phyloP scores from a whole-genome alignment of 2,113 vertebrate genomes.

The Microtus oregoni region DNA sequence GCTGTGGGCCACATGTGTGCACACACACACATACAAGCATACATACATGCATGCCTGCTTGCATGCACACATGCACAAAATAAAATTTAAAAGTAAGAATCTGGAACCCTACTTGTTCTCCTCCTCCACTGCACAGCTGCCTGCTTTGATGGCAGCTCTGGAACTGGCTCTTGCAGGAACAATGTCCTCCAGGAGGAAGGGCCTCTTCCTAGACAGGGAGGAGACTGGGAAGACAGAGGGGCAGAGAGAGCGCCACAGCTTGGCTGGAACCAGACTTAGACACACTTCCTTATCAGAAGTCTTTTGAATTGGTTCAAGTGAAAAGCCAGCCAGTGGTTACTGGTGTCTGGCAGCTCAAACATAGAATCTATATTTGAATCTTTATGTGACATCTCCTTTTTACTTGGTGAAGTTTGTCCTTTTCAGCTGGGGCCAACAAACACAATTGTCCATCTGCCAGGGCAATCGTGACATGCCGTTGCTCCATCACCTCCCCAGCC shows the following conservation, averaged over 20 bases:
- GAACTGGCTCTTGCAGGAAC: not conserved
- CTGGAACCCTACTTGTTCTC: not conserved
- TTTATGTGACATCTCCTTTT: fast-evolving
- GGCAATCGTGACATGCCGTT: fast-evolving
- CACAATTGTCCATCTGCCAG: fast-evolving
- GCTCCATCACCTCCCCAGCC: not conserved
- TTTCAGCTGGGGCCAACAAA: not conserved
- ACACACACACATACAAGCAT: not conserved
- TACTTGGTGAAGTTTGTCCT: fast-evolving
- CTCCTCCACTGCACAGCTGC: not conserved
- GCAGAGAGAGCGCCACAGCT: not conserved
- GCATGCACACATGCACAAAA: not conserved
- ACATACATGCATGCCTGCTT: not conserved
- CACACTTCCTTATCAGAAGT: not conserved
- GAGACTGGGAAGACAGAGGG: not conserved
- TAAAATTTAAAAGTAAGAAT: not conserved
- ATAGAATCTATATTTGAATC: fast-evolving
- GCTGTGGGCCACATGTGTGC: too few relatives aligned
- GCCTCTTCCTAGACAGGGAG: not conserved
- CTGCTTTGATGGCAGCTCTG: not conserved
- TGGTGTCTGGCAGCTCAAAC: not conserved
- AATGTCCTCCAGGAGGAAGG: too few relatives aligned
- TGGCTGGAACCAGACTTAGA: too few relatives aligned
- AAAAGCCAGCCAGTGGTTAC: fast-evolving
- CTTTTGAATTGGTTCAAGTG: too few relatives aligned